Conservation (phyloP, 2,113 vertebrate genomes). For the Neolamprologus fasciatus region DNA sequence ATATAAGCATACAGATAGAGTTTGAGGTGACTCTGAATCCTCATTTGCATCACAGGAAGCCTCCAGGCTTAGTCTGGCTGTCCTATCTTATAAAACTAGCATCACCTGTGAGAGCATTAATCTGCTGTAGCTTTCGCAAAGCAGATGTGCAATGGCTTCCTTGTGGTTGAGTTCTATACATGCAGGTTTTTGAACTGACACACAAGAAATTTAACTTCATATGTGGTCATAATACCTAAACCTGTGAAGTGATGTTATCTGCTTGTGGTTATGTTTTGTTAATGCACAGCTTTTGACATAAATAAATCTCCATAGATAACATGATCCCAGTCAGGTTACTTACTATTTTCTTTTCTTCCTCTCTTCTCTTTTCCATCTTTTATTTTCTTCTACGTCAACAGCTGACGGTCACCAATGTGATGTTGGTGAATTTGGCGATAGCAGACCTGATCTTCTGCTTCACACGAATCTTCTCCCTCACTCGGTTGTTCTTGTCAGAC, state of each 20-base stretch:
- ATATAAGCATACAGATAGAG: rapidly evolving
- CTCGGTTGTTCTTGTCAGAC: constrained; percentile 57
- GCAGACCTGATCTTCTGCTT: constrained; percentile 72
- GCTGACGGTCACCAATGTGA: constrained; percentile 60
- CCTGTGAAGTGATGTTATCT: neutral
- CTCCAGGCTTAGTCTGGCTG: neutral
- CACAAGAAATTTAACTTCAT: neutral
- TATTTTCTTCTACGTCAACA: neutral
- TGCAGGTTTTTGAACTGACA: neutral
- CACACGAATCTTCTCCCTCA: constrained; percentile 55
- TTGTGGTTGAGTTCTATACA: neutral
- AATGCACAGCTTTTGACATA: neutral
- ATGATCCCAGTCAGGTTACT: neutral
- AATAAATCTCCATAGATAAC: neutral
- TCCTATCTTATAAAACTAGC: neutral
- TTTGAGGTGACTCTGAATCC: neutral
- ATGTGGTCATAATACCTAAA: neutral
- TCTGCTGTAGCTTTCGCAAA: neutral
- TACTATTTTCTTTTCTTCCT: neutral
- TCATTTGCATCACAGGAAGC: neutral
- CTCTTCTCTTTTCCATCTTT: neutral
- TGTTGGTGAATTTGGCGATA: constrained; percentile 68
- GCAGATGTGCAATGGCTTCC: neutral
- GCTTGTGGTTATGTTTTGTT: neutral
- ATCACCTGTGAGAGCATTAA: neutral